Evolutionary conservation across 2,113 vertebrate species (phyloP), one percentile per base, ranked within the genome.

Genomic region (Ictidomys tridecemlineatus): DNA sequence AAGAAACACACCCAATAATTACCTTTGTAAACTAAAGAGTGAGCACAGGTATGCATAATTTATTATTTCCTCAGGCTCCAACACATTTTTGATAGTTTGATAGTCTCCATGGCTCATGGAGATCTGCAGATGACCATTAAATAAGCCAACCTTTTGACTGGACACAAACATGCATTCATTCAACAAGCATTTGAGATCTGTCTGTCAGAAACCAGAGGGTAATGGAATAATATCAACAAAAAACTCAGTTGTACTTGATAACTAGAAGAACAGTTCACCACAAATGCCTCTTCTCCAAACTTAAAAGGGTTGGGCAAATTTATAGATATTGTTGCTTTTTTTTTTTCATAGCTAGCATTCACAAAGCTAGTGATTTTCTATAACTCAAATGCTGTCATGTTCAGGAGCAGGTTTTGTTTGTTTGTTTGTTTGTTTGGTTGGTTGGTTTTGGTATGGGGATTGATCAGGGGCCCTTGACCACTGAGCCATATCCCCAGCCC

Each of bases 1-100:
- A 91, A 90, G 63, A 97, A 83, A 86, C 65, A 89, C 53, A 94
- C 70, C 84, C 84, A 85, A 37, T 90, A 85, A 97, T 97, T 97
- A 97, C 39, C 77, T 94, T 95, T 3, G 4, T 72, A 85, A 98
- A 95, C 89, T 76, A 69, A 93, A 95, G 51, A 53, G 42, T 80
- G 93, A 94, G 80, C 53, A 77, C 26, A 63, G 22, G 72, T n/a
- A 74, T 13, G 30, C 61, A 53, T 85, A 90, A 93, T 94, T 96
- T 96, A 85, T 95, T 85, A 96, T 85, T 96, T 97, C 92, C 95
- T 94, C 8, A 1, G 88, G 88, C 95, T 95, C 77, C 70, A 56
- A 96, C 53, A 92, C 45, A 95, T 74, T 96, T 95, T 78, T 93
- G 83, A 93, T 53, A 95, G 87, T 76, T 93, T n/a, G n/a, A n/a